Evolutionary conservation across 64 coral and sea anemone species (phyloP), one percentile per base, ranked within the genome.

Genomic region (Dendronephthya gigantea): DNA sequence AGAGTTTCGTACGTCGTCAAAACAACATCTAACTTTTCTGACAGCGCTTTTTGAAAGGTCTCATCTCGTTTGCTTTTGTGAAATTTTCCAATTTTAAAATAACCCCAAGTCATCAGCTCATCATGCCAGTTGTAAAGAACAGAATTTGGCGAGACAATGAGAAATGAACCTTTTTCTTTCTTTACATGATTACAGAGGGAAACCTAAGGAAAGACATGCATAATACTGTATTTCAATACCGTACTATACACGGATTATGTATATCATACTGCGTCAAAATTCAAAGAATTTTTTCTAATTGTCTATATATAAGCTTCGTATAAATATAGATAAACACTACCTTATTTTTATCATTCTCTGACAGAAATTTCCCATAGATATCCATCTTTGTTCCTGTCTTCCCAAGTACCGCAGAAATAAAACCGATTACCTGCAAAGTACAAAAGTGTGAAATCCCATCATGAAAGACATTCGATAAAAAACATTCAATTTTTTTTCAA

Each of bases 381-480:
- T 97, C 94, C 81, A 51, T 39, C 40, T 93, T 97, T 39, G 94
- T 97, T 14, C 94, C 94, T 65, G 94, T 87, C 89, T 97, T 97
- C 23, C 94, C 91, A 56, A 97, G 83, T 41, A 97, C 29, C 0
- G 94, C 94, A 84, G 94, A 86, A 36, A 97, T 83, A 81, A 97
- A 93, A 22, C 91, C 84, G 82, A 97, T 97, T 4, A 97, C 92
- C 92, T 93, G 28, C n/a, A 49, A 48, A 59, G n/a, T n/a, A n/a
- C n/a, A n/a, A n/a, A n/a, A n/a, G n/a, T n/a, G n/a, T n/a, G n/a
- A n/a, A n/a, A n/a, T n/a, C n/a, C n/a, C n/a, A n/a, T n/a, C n/a
- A n/a, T n/a, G n/a, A n/a, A n/a, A n/a, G n/a, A n/a, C n/a, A n/a
- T n/a, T n/a, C n/a, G n/a, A n/a, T n/a, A n/a, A n/a, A n/a, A n/a